Evolutionary conservation across 2,797 vertebrate species (phyloP), one percentile per base, ranked within the genome.

Genomic region (Gymnoscopelus microlampas): DNA sequence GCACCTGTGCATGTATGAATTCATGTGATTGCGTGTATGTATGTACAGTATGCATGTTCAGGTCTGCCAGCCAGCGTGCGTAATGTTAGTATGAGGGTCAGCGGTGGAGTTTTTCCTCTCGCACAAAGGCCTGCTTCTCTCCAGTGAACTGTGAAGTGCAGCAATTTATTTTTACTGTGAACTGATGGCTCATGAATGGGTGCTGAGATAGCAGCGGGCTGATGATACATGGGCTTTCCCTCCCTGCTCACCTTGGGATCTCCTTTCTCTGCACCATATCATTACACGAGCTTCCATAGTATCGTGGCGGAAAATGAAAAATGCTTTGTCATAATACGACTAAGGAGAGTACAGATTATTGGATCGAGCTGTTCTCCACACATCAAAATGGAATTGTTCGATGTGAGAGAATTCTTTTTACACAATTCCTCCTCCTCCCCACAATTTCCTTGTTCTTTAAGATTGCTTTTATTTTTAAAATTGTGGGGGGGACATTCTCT

Each of bases 71-170:
- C 23, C 14, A 47, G n/a, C 51, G 58, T 62, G 64, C 26, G 53
- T 12, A 13, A 62, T 62, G 47, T 49, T 19, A 60, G 55, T 66
- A 47, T 64, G 51, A 39, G 66, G 63, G 29, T 80, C 74, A 82
- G 61, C 62, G 62, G 71, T 53, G 47, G 73, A 79, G 61, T 66
- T 81, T 79, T 47, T 57, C 19, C 63, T 10, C 68, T 79, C 53
- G 29, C 66, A 78, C 75, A 84, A 77, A 82, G 66, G 68, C 63
- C 70, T 26, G 68, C 72, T 86, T 86, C 78, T 74, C 86, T 90
- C 85, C 77, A 85, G 65, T 88, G 89, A 91, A 81, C 88, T 85
- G 88, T 89, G 85, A 91, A 89, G 86, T 81, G 75, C 85, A 85
- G 82, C 80, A 84, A 87, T 91, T 88, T 84, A 77, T 76, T 86